These are phyloP conservation scores for Dendroctonus ponderosae DNA, from an alignment of 1,140 invertebrate species.

Conservation along the genomic window DNA sequence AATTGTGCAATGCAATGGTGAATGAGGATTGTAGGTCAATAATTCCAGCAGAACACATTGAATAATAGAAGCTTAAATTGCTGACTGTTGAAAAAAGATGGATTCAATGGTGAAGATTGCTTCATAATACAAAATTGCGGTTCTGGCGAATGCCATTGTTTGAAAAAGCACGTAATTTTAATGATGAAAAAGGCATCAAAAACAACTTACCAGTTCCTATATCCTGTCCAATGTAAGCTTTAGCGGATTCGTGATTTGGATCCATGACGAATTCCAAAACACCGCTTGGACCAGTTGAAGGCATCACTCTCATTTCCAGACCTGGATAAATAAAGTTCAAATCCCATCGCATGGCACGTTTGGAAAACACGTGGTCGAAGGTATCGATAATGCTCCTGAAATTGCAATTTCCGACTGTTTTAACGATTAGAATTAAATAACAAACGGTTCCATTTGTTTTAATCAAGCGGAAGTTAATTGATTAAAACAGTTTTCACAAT, in stretches of 20 bases:
- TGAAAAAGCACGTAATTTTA: too few relatives aligned
- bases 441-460: too few relatives aligned
- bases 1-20: neutral
- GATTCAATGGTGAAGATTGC: too few relatives aligned
- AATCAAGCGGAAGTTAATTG: too few relatives aligned
- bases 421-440: too few relatives aligned
- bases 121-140: too few relatives aligned
- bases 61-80: too few relatives aligned
- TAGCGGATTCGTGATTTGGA: slow-evolving; percentile 55
- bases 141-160: neutral
- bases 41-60: too few relatives aligned
- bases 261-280: slow-evolving; percentile 72
- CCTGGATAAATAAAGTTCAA: slow-evolving; percentile 68
- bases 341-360: slow-evolving; percentile 70
- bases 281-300: slow-evolving; percentile 59
- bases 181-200: too few relatives aligned
- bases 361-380: slow-evolving; percentile 66
- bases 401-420: slow-evolving; percentile 8
- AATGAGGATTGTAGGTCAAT: too few relatives aligned
- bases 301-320: slow-evolving; percentile 67
- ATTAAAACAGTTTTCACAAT: too few relatives aligned
- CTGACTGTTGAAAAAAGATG: neutral
- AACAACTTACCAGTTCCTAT: slow-evolving; percentile 50
- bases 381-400: slow-evolving; percentile 62
- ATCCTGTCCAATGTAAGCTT: slow-evolving; percentile 52